These are phyloP conservation scores for Prosapia bicincta DNA, from an alignment of 2,888 invertebrate genomes.

Conservation along the genomic window DNA sequence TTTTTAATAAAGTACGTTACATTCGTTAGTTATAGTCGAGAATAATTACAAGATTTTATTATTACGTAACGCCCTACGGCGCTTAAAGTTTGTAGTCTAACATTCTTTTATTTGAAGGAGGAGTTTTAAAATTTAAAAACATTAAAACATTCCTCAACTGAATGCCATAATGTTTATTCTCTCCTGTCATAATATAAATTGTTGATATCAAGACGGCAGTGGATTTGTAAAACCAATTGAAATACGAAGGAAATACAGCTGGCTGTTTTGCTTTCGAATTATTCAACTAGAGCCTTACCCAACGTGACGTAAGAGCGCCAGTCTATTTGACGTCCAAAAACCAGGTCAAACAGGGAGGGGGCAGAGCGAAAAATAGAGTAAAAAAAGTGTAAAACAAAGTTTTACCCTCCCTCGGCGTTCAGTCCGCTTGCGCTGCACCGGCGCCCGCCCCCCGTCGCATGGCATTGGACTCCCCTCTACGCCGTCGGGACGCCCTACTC, in stretches of 20 bases:
- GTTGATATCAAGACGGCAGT: not conserved
- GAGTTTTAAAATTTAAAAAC: too few relatives aligned
- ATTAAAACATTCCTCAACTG: too few relatives aligned
- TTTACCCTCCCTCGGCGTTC: constrained; percentile 26
- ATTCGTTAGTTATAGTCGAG: too few relatives aligned
- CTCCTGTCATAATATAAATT: not conserved
- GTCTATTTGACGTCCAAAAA: constrained; percentile 15
- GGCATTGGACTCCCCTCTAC: constrained; percentile 27
- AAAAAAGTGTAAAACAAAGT: constrained; percentile 25
- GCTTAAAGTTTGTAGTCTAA: too few relatives aligned
- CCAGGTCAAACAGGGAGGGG: constrained; percentile 28
- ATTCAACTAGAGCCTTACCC: constrained; percentile 6
- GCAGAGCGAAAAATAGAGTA: constrained; percentile 2
- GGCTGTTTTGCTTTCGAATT: not conserved
- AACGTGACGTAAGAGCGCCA: constrained; percentile 12
- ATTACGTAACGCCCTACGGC: too few relatives aligned
- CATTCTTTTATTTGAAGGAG: too few relatives aligned
- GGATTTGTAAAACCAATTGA: not conserved
- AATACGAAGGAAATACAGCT: not conserved
- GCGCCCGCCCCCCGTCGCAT: constrained; percentile 24
- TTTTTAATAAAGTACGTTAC: too few relatives aligned
- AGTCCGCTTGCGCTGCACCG: constrained; percentile 20
- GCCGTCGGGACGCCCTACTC: not conserved
- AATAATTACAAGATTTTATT: too few relatives aligned
- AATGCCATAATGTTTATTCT: too few relatives aligned